Conservation (phyloP, 2,113 vertebrate species). For the Psittacula cyanocephala region DNA sequence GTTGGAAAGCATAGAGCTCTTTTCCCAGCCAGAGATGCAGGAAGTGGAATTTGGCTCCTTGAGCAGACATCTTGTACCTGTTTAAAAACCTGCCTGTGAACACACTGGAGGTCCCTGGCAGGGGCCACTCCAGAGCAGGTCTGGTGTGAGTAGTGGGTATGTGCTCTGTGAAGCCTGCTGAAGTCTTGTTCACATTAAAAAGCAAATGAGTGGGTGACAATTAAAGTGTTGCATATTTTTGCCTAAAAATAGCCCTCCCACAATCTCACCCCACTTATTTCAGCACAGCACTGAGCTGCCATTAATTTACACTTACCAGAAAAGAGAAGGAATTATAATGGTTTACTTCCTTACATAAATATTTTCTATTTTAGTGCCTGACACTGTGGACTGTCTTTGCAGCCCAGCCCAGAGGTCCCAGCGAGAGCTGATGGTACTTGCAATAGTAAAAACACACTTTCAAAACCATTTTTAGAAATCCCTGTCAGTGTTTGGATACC, state of each 20-base stretch:
- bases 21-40: not conserved
- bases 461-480: not conserved
- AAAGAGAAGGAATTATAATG: not conserved
- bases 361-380: not conserved
- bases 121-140: not conserved
- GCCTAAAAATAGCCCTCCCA: not conserved
- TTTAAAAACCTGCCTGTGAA: not conserved
- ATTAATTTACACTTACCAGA: not conserved
- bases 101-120: not conserved
- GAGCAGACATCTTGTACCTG: not conserved
- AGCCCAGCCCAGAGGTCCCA: not conserved
- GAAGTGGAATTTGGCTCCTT: not conserved
- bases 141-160: not conserved
- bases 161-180: not conserved
- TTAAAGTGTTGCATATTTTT: not conserved
- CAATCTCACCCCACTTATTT: not conserved
- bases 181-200: not conserved
- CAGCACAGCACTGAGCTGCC: not conserved
- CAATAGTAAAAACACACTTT: not conserved
- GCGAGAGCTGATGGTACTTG: accelerated
- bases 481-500: not conserved
- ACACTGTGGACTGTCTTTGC: not conserved
- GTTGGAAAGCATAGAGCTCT: not conserved
- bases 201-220: not conserved
- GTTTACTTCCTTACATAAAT: not conserved